Evolutionary conservation across 37 sponge, comb jelly and placozoan species (phyloP).

Genomic region (Mnemiopsis leidyi): DNA sequence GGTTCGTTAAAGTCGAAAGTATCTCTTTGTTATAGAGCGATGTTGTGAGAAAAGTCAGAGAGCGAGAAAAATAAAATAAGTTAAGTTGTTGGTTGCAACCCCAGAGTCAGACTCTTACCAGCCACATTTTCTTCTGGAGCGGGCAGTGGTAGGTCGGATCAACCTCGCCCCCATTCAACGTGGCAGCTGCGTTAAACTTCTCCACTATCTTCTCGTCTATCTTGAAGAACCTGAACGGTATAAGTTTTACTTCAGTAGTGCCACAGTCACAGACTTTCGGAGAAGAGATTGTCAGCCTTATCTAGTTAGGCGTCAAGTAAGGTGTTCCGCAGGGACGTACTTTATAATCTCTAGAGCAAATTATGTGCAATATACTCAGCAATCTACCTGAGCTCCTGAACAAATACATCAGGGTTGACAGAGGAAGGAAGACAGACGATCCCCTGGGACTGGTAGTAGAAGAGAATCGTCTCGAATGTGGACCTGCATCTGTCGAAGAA

Average conservation of each 20-base stretch:
- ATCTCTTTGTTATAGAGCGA: no score
- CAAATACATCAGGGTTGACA: slow-evolving; percentile 42
- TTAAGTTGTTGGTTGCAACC: no score
- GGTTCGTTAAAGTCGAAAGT: neutral
- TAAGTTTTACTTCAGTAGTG: no score
- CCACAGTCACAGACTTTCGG: no score
- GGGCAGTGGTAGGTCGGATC: neutral
- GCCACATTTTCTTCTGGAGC: neutral
- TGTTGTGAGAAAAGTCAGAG: no score
- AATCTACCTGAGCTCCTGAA: slow-evolving; percentile 54
- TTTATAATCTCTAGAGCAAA: no score
- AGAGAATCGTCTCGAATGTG: slow-evolving; percentile 56
- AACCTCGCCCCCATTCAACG: neutral
- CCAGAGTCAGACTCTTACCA: no score
- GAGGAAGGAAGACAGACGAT: slow-evolving; percentile 23
- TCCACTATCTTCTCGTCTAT: neutral
- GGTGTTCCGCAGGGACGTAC: no score
- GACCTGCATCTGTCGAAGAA: slow-evolving; percentile 32
- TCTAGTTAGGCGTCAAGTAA: no score
- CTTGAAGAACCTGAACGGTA: slow-evolving; percentile 8
- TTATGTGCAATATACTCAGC: no score
- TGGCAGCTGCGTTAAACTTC: slow-evolving; percentile 38
- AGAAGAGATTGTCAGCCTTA: no score
- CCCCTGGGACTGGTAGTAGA: slow-evolving; percentile 44
- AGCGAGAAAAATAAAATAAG: neutral